Base-by-base conservation (phyloP, 30 jellyfish, hydroid and myxozoan genomes). In the Turritopsis dohrnii region DNA sequence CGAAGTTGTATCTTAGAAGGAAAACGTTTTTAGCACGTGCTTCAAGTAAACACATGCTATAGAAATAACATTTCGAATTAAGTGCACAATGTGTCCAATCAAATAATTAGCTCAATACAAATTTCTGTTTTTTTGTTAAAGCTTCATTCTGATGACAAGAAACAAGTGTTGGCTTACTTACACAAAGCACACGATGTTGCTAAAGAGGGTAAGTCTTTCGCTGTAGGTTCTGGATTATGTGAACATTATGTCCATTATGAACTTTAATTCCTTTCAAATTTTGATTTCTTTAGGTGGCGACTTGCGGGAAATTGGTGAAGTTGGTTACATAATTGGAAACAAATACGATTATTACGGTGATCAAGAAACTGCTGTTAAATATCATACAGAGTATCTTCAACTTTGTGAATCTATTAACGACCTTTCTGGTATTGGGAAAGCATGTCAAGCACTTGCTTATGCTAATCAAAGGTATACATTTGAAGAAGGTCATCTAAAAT, bases 131-230 rank as follows among this genome's bases (percentile, higher is more conserved):
- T 21, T 28, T 72, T 54, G 8, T 75, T 71, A 7, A 29, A 89
- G 94, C 54, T 85, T 19, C 90, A 84, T 41, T 85, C 76, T 22
- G 91, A 83, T 0, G 86, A 84, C 24, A 69, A 85, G 21, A 86
- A 89, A 26, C 87, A 89, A 24, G 94, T 89, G 1, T 66, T 90
- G 75, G 85, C 77, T 17, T 83, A 81, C 77, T 84, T 90, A n/a
- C 85, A 75, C 28, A 90, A 85, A 71, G 97, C 97, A 53, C 85
- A 85, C 79, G 89, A 90, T 52, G 83, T 85, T 84, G 97, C 97
- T 16, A 88, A 85, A 72, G 92, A 85, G 66, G 92, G 97, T 90
- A 65, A 27, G 85, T 75, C 23, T 74, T 74, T 41, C 13, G 60
- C 60, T 41, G 60, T 41, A 5, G 9, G 60, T 41, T 41, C n/a